Evolutionary conservation across 2,888 invertebrate genomes (phyloP).

Genomic region (Selenia dentaria): DNA sequence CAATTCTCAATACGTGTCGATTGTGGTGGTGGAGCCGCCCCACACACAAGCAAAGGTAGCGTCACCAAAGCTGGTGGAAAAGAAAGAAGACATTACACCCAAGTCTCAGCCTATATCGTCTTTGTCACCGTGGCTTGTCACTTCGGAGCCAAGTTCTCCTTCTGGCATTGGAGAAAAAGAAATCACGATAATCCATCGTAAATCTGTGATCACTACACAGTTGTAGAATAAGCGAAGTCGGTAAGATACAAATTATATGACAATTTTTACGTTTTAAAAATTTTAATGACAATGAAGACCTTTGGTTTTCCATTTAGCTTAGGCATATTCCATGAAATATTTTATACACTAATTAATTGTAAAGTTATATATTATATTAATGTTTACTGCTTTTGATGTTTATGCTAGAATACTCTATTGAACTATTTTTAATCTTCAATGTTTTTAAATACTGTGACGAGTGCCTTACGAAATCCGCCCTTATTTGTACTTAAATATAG

Average conservation of each 20-base stretch:
- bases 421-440: conserved; percentile 7
- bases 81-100: conserved; percentile 78
- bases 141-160: conserved; percentile 88
- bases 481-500: conserved; percentile 14
- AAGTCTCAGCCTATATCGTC: conserved; percentile 86
- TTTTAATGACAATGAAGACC: conserved; percentile 22
- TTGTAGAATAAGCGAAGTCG: conserved; percentile 58
- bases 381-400: conserved; percentile 5
- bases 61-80: conserved; percentile 77
- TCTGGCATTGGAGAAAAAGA: conserved; percentile 86
- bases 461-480: conserved; percentile 23
- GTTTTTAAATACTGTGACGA: conserved; percentile 4
- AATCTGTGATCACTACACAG: conserved; percentile 95
- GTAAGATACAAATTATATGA: conserved; percentile 13
- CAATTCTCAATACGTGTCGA: conserved; percentile 79
- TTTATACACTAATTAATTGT: conserved; percentile 5
- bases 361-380: too few species aligned
- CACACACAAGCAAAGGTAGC: conserved; percentile 61
- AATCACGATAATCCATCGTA: conserved; percentile 90
- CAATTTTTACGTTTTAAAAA: conserved; percentile 28
- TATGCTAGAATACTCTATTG: conserved; percentile 15
- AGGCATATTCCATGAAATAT: conserved; percentile 8
- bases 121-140: conserved; percentile 93
- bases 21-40: conserved; percentile 78
- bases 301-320: conserved; percentile 2